Base-by-base conservation (phyloP, 2,888 invertebrate genomes). In the Geotrupes spiniger region DNA sequence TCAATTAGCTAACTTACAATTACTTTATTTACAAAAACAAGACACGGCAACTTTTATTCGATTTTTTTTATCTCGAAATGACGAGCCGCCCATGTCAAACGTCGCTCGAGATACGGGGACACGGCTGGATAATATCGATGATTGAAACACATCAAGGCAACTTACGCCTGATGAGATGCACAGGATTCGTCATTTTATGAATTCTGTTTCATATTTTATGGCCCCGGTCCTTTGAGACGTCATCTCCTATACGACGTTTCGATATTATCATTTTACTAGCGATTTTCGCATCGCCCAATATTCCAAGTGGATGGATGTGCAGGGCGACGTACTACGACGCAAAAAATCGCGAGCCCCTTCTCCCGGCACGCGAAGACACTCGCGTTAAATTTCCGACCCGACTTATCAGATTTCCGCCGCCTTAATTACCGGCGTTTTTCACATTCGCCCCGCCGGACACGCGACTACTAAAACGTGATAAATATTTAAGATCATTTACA, bases 151-250 rank as follows among this genome's bases (percentile, higher is more conserved):
- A 65, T 64, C 63, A 65, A 53, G 61, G 52, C 52, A 57, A 55
- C 53, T 46, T 51, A 56, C 52, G 59, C 57, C 57, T 68, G 67
- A 68, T 68, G 68, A 69, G 68, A 67, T 67, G 66, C 64, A 63
- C 63, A 58, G 62, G 69, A 68, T 69, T 69, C 66, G 61, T 64
- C 64, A 59, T 68, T 69, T 67, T 66, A 64, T 62, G 66, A 63
- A 66, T 65, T 63, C 43, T 33, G 60, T 63, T 68, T 57, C 64
- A 65, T 66, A 65, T 66, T 69, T 69, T 68, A 69, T 60, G 57
- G 53, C 46, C 43, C 38, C 40, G 46, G 15, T 50, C 53, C 53
- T 53, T 46, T 28, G 58, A 58, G 53, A 54, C 57, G 48, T 56
- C 57, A 49, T 56, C 49, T 55, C 52, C 48, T 47, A 44, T 49